Percentiles rank a stretch among this genome's conserved stretches.
phyloP scores from a whole-genome alignment of 1,140 invertebrate genomes.

The Geopemphigus sp. region DNA sequence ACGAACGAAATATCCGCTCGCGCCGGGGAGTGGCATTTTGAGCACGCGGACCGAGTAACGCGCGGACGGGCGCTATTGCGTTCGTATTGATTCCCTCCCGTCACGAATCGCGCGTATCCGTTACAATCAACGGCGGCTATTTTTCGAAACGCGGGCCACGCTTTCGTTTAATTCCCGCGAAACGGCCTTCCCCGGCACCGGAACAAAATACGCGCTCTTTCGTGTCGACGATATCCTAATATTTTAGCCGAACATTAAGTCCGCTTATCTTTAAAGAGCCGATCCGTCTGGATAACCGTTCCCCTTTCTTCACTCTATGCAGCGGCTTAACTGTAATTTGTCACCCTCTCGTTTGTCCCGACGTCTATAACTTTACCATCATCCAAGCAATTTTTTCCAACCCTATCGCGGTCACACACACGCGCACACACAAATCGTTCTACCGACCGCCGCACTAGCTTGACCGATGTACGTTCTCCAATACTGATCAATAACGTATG shows the following conservation, averaged over 20 bases:
- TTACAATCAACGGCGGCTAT: too few relatives aligned
- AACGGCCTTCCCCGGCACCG: not conserved
- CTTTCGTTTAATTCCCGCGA: not conserved
- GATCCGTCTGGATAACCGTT: constrained; percentile 10
- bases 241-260: constrained; percentile 24
- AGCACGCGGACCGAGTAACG: too few relatives aligned
- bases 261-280: not conserved
- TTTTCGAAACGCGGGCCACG: too few relatives aligned
- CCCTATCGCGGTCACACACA: not conserved
- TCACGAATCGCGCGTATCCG: too few relatives aligned
- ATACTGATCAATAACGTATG: not conserved
- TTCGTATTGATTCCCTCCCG: too few relatives aligned
- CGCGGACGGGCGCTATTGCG: too few relatives aligned
- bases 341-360: constrained; percentile 1
- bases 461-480: too few relatives aligned
- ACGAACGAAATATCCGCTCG: too few relatives aligned
- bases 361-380: not conserved
- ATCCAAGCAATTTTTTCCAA: not conserved
- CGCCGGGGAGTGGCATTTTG: too few relatives aligned
- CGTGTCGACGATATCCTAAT: constrained; percentile 19
- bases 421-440: not conserved
- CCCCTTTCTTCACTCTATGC: not conserved
- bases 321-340: not conserved
- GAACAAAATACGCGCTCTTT: not conserved
- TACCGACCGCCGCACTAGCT: too few relatives aligned